phyloP scores from a whole-genome alignment of 2,797 vertebrate species.

The Pseudochromis fuscus region DNA sequence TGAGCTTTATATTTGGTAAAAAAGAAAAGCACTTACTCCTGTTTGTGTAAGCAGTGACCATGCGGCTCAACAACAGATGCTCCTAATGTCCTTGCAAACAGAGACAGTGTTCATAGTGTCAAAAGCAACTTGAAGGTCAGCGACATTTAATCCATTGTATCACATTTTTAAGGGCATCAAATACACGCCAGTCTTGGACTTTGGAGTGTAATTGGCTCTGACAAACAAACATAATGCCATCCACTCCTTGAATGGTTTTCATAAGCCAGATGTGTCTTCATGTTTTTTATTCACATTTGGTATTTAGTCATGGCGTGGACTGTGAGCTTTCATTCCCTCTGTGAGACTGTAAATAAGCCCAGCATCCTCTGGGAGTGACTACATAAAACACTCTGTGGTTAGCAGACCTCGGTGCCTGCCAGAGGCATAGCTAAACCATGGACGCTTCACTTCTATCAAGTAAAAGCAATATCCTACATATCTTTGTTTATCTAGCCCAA shows the following conservation, averaged over 20 bases:
- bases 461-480: constrained; percentile 65
- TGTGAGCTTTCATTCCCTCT: constrained; percentile 66
- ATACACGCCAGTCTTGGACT: constrained; percentile 40
- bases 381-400: constrained; percentile 75
- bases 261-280: constrained; percentile 70
- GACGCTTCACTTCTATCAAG: constrained; percentile 45
- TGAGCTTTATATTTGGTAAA: constrained; percentile 23
- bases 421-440: constrained; percentile 60
- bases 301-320: constrained; percentile 72
- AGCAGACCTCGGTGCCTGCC: constrained; percentile 67
- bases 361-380: constrained; percentile 69
- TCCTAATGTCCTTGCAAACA: constrained; percentile 28
- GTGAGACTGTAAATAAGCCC: constrained; percentile 76
- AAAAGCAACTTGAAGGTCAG: constrained; percentile 63
- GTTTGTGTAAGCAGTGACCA: not conserved
- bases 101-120: constrained; percentile 39
- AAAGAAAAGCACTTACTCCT: constrained; percentile 4
- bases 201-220: constrained; percentile 57
- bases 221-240: constrained; percentile 72
- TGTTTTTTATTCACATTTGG: constrained; percentile 67
- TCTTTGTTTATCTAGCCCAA: constrained; percentile 55
- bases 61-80: constrained; percentile 11
- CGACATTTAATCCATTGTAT: constrained; percentile 55
- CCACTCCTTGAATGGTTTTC: constrained; percentile 62
- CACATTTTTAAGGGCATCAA: constrained; percentile 51